Evolutionary conservation across 1,140 invertebrate genomes (phyloP), one percentile per base, ranked within the genome.

Genomic region (Camponotus pennsylvanicus): DNA sequence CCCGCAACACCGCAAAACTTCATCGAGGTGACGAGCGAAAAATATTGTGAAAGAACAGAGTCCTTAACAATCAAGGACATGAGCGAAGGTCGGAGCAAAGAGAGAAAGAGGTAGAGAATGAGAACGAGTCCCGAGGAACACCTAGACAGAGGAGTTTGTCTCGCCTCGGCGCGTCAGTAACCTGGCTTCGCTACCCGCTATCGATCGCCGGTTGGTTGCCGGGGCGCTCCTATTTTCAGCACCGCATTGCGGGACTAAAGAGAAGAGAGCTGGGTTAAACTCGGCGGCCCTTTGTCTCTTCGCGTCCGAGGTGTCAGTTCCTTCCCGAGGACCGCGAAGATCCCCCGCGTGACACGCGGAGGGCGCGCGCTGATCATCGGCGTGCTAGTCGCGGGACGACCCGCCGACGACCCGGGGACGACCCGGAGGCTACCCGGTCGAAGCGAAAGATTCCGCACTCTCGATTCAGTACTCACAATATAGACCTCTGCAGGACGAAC

Each of bases 401-500:
- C 1, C 27, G 27, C 1, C 27, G 27, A 27, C 27, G 27, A 27
- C 27, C 27, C 27, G 27, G 27, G 27, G 27, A 27, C 27, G 27
- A 27, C 27, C 27, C 27, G 27, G 27, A 27, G 0, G 27, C 27
- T 27, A 27, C 27, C 27, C 27, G 27, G 27, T 27, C 27, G 27
- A 27, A 13, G 49, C 57, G 2, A 79, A 85, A 87, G 82, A 67
- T 59, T 71, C 83, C 3, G 27, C 49, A 52, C 27, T 52, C 77
- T 27, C 57, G 32, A 52, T 52, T 15, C 49, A 52, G 66, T 95
- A 95, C 94, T 95, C 90, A 95, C 94, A 94, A 90, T 91, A 95
- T 87, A 86, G 91, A 94, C 66, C 90, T 93, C 86, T 94, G 94
- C 86, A 95, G 90, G 86, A 94, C 92, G 89, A 94, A 94, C 94